A percentile compares a stretch with the other conserved stretches of the same genome.
Conservation (phyloP, 2,888 invertebrate genomes). For the Gnatocerus cornutus region DNA sequence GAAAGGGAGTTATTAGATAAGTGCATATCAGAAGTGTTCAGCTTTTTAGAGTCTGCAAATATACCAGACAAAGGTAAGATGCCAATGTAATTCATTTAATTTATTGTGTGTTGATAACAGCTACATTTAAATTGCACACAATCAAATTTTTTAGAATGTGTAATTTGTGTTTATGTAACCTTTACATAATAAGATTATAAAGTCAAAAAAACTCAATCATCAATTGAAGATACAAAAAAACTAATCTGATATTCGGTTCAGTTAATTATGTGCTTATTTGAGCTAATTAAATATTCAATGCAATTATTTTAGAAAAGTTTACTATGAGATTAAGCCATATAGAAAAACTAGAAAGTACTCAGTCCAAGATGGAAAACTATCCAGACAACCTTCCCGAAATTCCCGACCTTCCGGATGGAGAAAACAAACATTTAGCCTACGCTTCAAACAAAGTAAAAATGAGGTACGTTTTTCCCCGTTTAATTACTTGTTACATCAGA, state of each 20-base stretch:
- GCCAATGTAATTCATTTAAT: neutral
- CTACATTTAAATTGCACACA: no score
- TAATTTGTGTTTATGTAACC: neutral
- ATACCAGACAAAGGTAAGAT: constrained; percentile 60
- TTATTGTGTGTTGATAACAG: no score
- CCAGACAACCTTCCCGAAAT: constrained; percentile 61
- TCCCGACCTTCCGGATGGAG: constrained; percentile 71
- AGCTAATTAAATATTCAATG: no score
- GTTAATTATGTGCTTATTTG: no score
- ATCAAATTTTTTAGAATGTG: neutral
- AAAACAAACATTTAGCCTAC: constrained; percentile 72
- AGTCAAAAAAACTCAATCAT: no score
- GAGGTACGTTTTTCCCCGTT: constrained; percentile 59
- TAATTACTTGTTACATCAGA: neutral
- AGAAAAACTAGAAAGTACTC: constrained; percentile 56
- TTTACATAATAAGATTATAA: no score
- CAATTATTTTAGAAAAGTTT: constrained; percentile 64
- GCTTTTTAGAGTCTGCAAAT: constrained; percentile 56
- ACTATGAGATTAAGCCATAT: constrained; percentile 62
- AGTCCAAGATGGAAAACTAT: constrained; percentile 53
- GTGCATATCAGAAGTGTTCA: constrained; percentile 58
- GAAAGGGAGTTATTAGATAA: constrained; percentile 60
- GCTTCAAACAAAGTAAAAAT: constrained; percentile 75
- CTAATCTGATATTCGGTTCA: no score
- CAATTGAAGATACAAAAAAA: no score